A percentile compares a stretch with the other conserved stretches of the same genome.
Conservation (phyloP, 2,888 invertebrate genomes). For the Nomada ruficornis region DNA sequence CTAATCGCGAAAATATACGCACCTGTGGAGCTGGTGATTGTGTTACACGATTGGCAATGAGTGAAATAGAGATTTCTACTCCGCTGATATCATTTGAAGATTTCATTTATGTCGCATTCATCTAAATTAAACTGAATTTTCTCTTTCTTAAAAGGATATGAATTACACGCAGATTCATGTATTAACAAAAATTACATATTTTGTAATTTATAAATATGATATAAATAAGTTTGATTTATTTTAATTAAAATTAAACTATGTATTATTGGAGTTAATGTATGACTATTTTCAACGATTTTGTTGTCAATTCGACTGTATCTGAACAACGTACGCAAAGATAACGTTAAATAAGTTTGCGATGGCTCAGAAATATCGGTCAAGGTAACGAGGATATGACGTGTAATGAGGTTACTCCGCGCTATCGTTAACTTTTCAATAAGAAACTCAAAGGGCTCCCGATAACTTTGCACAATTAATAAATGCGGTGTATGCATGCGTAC, state of each 20-base stretch:
- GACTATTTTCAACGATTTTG: slow-evolving; percentile 31
- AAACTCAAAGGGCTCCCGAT: slow-evolving; percentile 7
- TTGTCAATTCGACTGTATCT: slow-evolving; percentile 36
- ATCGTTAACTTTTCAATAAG: slow-evolving; percentile 23
- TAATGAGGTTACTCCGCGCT: slow-evolving; percentile 24
- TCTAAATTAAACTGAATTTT: too few species aligned
- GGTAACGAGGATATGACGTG: slow-evolving; percentile 41
- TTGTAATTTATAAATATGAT: neutral
- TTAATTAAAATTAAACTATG: too few species aligned
- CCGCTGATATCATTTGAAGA: too few species aligned
- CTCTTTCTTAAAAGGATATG: too few species aligned
- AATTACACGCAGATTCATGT: too few species aligned
- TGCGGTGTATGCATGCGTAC: too few species aligned
- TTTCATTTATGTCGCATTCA: too few species aligned
- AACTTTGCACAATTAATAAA: neutral
- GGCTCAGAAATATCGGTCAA: slow-evolving; percentile 39
- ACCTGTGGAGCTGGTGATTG: too few species aligned
- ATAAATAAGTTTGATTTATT: too few species aligned
- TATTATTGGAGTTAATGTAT: neutral
- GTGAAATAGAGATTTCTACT: too few species aligned
- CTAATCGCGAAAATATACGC: too few species aligned
- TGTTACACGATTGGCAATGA: too few species aligned
- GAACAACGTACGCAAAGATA: slow-evolving; percentile 49
- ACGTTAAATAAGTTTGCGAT: slow-evolving; percentile 48
- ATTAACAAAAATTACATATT: neutral